A percentile compares a stretch with the other conserved stretches of the same genome.
phyloP scores from a whole-genome alignment of 2,113 vertebrate species.

The Empidonax alnorum region DNA sequence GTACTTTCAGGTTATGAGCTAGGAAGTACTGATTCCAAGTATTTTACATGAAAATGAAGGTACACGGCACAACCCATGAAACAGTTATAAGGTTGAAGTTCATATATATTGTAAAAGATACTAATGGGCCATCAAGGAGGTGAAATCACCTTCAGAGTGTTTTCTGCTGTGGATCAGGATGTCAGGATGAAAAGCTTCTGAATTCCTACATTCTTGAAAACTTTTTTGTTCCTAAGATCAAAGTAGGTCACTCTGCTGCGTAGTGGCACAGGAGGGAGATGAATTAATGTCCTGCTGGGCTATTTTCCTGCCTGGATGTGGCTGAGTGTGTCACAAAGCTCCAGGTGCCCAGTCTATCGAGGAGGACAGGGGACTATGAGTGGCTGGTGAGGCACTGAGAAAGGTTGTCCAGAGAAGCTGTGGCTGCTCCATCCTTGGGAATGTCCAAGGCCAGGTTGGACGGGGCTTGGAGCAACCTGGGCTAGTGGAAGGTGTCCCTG shows the following conservation, averaged over 20 bases:
- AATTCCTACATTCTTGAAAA: not conserved
- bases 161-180: not conserved
- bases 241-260: not conserved
- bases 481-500: not conserved
- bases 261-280: not conserved
- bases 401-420: not conserved
- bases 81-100: not conserved
- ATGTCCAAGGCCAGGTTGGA: not conserved
- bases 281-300: not conserved
- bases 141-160: not conserved
- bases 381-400: not conserved
- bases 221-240: not conserved
- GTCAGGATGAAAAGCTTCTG: not conserved
- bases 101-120: not conserved
- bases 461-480: not conserved
- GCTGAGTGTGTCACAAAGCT: not conserved
- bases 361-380: not conserved
- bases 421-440: not conserved
- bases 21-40: not conserved
- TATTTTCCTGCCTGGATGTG: rapidly evolving
- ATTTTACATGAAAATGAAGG: not conserved
- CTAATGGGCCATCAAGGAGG: not conserved
- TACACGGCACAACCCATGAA: not conserved
- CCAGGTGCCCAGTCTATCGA: not conserved
- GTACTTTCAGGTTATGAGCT: not conserved